A percentile compares a stretch with the other conserved stretches of the same genome.
Conservation (phyloP, 2,113 vertebrate genomes). For the Cinclus mexicanus region DNA sequence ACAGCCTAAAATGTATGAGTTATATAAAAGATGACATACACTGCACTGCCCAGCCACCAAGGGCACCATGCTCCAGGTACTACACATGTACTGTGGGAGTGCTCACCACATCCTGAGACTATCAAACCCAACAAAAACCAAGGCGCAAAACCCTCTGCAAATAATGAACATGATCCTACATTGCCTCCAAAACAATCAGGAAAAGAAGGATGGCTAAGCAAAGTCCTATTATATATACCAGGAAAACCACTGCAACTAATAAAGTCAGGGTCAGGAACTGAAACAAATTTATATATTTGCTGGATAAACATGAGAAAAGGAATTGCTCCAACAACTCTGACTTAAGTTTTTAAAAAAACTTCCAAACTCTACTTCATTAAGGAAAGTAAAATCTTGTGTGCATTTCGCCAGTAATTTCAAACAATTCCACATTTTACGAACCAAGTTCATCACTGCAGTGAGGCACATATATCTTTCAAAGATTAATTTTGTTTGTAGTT, state of each 20-base stretch:
- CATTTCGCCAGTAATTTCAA: not conserved
- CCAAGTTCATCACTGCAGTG: not conserved
- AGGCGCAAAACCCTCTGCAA: not conserved
- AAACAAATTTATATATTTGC: not conserved
- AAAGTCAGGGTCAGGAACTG: not conserved
- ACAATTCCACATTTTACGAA: not conserved
- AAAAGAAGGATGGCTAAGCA: not conserved
- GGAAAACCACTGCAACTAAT: not conserved
- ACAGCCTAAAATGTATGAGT: conserved; percentile 27
- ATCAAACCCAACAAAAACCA: not conserved
- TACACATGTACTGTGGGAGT: not conserved
- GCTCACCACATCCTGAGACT: not conserved
- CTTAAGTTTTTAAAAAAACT: not conserved
- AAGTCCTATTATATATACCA: not conserved
- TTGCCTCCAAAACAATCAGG: not conserved
- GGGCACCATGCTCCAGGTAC: conserved; percentile 28
- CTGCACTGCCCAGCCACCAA: conserved; percentile 12
- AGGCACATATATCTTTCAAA: not conserved
- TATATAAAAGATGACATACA: not conserved
- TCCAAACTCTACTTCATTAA: not conserved
- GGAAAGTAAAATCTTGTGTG: not conserved
- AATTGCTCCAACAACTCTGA: not conserved
- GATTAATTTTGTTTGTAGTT: not conserved
- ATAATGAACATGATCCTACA: not conserved
- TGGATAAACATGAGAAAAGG: not conserved